These are phyloP conservation scores for Brachyalestes nurse DNA, from an alignment of 2,797 vertebrate species.

Conservation along the genomic window DNA sequence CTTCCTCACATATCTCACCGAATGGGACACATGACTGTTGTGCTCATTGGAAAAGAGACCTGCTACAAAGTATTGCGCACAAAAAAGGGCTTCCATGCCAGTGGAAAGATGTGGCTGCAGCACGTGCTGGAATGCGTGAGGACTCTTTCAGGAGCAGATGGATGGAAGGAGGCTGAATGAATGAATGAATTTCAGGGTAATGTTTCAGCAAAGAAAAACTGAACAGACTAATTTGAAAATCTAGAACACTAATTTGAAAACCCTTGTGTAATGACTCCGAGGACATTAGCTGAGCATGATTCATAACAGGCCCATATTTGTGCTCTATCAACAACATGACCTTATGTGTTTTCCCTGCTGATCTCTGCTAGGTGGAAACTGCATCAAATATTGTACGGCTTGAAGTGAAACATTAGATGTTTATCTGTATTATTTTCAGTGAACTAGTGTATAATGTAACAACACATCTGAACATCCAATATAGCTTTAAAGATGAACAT, in stretches of 20 bases:
- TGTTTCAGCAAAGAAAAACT: conserved; percentile 6
- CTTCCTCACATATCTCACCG: conserved; percentile 11
- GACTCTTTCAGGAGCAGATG: conserved; percentile 38
- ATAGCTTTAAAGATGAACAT: not conserved
- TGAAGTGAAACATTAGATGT: conserved; percentile 50
- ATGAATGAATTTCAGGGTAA: conserved; percentile 21
- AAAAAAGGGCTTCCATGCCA: conserved; percentile 20
- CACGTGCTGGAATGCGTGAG: conserved; percentile 45
- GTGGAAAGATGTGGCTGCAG: conserved; percentile 28
- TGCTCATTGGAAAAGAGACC: conserved; percentile 20
- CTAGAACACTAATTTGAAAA: conserved; percentile 30
- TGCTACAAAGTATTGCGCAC: conserved; percentile 19
- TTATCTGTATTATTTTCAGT: conserved; percentile 6
- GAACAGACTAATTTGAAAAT: conserved; percentile 20
- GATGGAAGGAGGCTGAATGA: conserved; percentile 18
- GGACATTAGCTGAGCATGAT: conserved; percentile 55
- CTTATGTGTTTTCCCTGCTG: conserved; percentile 49
- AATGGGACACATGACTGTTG: conserved; percentile 18
- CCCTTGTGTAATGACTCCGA: conserved; percentile 54
- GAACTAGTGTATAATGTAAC: not conserved
- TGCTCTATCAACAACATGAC: conserved; percentile 33
- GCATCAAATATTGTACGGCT: conserved; percentile 54
- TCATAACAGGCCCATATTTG: conserved; percentile 43
- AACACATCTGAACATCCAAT: not conserved
- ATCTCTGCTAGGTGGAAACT: conserved; percentile 53